Conservation (phyloP, 2,797 vertebrate species). For the Caiman crocodilus region DNA sequence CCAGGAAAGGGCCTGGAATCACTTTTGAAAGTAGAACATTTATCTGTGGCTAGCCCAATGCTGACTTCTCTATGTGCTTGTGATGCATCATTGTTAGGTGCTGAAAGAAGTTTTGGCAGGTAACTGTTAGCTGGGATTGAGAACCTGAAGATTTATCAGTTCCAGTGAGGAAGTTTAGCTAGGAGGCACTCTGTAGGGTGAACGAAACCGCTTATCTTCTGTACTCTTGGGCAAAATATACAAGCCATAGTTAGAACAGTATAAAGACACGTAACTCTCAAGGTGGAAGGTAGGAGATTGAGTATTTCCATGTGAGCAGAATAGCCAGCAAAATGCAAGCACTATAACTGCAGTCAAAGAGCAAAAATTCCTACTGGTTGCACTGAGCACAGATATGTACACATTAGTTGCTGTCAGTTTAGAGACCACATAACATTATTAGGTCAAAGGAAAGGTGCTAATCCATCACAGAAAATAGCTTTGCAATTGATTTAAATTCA, state of each 20-base stretch:
- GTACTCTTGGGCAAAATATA: background rate
- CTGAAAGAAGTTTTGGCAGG: background rate
- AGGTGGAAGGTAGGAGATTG: background rate
- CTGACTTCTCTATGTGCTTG: background rate
- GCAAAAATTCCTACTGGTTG: slow-evolving; percentile 20
- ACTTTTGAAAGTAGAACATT: background rate
- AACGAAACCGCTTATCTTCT: background rate
- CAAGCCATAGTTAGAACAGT: background rate
- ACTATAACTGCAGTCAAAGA: background rate
- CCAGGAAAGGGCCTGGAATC: background rate
- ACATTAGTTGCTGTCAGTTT: slow-evolving; percentile 54
- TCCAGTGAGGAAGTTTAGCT: background rate
- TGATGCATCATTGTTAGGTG: background rate
- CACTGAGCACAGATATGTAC: background rate
- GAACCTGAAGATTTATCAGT: background rate
- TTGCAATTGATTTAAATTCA: slow-evolving; percentile 40
- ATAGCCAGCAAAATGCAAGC: background rate
- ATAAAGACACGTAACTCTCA: background rate
- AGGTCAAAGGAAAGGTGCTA: slow-evolving; percentile 68
- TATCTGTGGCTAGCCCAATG: background rate
- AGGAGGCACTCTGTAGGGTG: background rate
- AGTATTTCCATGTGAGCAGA: slow-evolving; percentile 8
- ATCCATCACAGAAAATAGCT: slow-evolving; percentile 65
- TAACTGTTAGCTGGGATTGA: accelerated
- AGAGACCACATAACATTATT: slow-evolving; percentile 55